Evolutionary conservation across 2,888 invertebrate species (phyloP), one percentile per base, ranked within the genome.

Genomic region (Erebia epiphron): DNA sequence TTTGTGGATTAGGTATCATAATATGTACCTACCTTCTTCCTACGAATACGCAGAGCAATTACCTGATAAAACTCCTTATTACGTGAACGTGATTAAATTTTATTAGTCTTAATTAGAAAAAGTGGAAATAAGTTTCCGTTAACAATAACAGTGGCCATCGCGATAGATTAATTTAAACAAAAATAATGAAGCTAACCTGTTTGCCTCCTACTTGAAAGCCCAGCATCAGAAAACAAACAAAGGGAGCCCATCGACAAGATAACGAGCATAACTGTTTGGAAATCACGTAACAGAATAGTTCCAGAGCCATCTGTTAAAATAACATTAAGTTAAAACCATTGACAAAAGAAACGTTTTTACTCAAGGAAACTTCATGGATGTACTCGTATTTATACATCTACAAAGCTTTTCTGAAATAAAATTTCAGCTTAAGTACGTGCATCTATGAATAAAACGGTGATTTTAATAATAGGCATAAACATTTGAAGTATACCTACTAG

Each of bases 201-300:
- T 82, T 81, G 75, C 79, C 80, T 80, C 76, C 77, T 76, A 78
- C 72, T 76, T 74, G 71, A 75, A 77, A 79, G 78, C 71, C 78
- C 80, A 80, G 79, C 76, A 79, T 70, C 63, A 76, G 73, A 78
- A 76, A 79, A 79, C 79, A 84, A 84, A 86, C 80, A 81, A 78
- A 76, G 75, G 72, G 75, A 75, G 76, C 78, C 79, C 76, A 77
- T 79, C 79, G 80, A 81, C 81, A 79, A 80, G 79, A 84, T 80
- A 82, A 79, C 83, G 75, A 75, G 76, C 80, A 80, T 82, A 85
- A 81, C 82, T 80, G 75, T 71, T 75, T 75, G 76, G 76, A 82
- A 83, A 86, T 83, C 83, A 80, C 78, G 81, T 83, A 83, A 84
- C 84, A 83, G 84, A 89, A 88, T 67, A 67, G 67, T 35, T 52